A percentile compares a stretch with the other conserved stretches of the same genome.
Evolutionary conservation across 2,888 invertebrate species (phyloP).

Genomic region (Bembecia ichneumoniformis): DNA sequence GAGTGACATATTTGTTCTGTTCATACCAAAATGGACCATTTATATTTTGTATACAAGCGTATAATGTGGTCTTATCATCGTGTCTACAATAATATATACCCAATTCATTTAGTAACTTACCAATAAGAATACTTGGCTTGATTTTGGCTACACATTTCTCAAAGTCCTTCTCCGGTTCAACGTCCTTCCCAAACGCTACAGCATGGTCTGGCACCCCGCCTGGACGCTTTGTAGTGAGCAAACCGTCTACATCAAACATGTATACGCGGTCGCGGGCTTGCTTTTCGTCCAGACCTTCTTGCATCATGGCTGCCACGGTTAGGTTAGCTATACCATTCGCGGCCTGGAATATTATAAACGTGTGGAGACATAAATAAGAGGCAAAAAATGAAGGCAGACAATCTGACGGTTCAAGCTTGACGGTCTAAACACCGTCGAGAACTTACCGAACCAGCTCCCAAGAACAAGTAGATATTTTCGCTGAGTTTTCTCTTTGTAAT

Average conservation of each 20-base stretch:
- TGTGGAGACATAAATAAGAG: no score
- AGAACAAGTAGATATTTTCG: slow-evolving; percentile 92
- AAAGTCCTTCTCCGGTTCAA: slow-evolving; percentile 83
- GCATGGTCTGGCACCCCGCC: slow-evolving; percentile 81
- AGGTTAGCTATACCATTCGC: slow-evolving; percentile 94
- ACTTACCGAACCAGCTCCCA: slow-evolving; percentile 85
- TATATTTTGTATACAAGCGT: no score
- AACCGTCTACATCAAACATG: slow-evolving; percentile 95
- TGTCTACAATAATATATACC: no score
- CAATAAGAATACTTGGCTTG: slow-evolving; percentile 90
- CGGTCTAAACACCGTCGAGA: neutral
- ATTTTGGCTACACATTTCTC: slow-evolving; percentile 84
- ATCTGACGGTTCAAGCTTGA: no score
- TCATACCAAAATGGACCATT: no score
- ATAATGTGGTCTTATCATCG: no score
- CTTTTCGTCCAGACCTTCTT: slow-evolving; percentile 71
- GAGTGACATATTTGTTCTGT: no score
- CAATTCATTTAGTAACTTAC: slow-evolving; percentile 58
- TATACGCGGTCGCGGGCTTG: slow-evolving; percentile 92
- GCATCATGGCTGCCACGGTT: slow-evolving; percentile 89
- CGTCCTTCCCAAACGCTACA: slow-evolving; percentile 81
- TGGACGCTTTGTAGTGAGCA: slow-evolving; percentile 79
- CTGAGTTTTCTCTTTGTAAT: slow-evolving; percentile 85
- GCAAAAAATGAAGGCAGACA: no score
- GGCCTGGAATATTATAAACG: slow-evolving; percentile 70